Evolutionary conservation across 2,113 vertebrate genomes (phyloP).

Genomic region (Petrocephalus zakoni): DNA sequence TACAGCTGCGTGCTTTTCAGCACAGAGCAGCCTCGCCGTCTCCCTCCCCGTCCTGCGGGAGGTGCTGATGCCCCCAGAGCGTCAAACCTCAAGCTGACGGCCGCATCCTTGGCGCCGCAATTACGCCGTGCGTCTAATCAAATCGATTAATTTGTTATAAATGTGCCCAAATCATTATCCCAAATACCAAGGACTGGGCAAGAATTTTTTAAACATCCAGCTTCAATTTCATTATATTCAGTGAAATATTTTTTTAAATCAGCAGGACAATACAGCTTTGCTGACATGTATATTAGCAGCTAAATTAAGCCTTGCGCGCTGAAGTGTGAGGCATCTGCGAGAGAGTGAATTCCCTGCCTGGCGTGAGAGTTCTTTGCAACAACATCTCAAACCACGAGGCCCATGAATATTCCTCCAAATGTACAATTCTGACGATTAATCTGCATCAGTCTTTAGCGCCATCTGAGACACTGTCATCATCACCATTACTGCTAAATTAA

Average conservation of each 20-base stretch:
- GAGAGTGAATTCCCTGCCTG: not conserved
- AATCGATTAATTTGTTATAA: not conserved
- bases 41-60: not conserved
- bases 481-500: conserved; percentile 21
- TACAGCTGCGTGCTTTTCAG: not conserved
- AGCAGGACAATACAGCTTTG: not conserved
- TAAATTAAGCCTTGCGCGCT: not conserved
- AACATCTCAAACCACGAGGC: not conserved
- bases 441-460: not conserved
- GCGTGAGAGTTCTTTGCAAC: not conserved
- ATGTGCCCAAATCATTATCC: not conserved
- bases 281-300: not conserved
- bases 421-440: not conserved
- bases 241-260: not conserved
- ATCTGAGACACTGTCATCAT: conserved; percentile 21
- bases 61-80: not conserved
- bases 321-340: not conserved
- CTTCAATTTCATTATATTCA: not conserved
- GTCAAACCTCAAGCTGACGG: not conserved
- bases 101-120: not conserved
- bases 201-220: not conserved
- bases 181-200: not conserved
- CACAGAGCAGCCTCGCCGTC: not conserved
- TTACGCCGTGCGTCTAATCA: not conserved
- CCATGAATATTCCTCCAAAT: conserved; percentile 4